Evolutionary conservation across 2,888 invertebrate genomes (phyloP), one percentile per base, ranked within the genome.

Genomic region (Hirudinaria manillensis): DNA sequence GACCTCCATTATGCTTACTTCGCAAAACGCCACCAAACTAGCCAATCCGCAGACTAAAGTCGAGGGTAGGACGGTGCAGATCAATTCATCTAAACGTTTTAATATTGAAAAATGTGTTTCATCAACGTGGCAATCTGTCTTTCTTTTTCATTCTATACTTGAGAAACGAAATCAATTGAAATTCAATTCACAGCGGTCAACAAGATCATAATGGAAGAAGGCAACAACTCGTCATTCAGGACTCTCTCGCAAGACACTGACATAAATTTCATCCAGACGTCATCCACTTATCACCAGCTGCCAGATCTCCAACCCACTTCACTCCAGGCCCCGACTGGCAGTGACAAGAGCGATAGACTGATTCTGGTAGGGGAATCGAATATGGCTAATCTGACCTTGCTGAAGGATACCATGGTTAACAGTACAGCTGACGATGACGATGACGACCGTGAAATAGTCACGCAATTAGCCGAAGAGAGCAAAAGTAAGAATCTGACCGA

Each of bases 401-500:
- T 68, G 21, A 68, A 68, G 32, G 36, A 68, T 13, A n/a, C 36
- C 32, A 32, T 68, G 34, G 32, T 36, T 68, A 36, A 36, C 68
- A 68, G 68, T 34, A 27, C 27, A 10, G 27, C 24, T 21, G n/a
- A 61, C 19, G 21, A 61, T 29, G 68, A 34, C 68, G 68, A 36
- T 13, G 68, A 68, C n/a, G 68, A 68, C 68, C 2, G 29, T 16
- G 61, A 61, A 61, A 61, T 61, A 10, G 61, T 29, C 27, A 61
- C 27, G 3, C 61, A 27, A 61, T 68, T 68, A 34, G 27, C n/a
- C 36, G 68, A 36, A 32, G 68, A 36, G 10, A 29, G n/a, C n/a
- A 68, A 68, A 68, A 32, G 68, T 21, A 32, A 68, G 36, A 68
- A 34, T 32, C 36, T 68, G 36, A 68, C 36, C 34, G 68, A 68